Evolutionary conservation across 2,797 vertebrate species (phyloP).

Genomic region (Pseudochirops cupreus): DNA sequence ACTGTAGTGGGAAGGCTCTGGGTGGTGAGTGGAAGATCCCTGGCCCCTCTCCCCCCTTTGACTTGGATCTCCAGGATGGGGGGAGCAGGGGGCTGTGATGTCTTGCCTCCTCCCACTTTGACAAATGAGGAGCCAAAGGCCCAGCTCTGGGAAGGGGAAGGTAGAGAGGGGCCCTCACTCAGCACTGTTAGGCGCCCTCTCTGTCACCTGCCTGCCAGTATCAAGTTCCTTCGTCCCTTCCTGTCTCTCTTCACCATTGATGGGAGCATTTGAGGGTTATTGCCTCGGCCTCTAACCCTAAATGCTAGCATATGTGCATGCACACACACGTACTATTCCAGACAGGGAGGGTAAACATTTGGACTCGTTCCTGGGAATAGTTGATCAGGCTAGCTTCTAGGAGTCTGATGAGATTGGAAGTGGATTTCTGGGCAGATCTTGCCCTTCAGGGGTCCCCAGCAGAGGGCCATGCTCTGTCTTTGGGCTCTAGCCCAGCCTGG

Average conservation of each 20-base stretch:
- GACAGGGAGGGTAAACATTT: background rate
- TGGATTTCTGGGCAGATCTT: background rate
- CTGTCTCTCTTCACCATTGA: background rate
- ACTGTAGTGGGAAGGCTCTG: background rate
- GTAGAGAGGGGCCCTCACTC: background rate
- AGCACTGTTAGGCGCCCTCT: background rate
- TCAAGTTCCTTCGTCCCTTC: background rate
- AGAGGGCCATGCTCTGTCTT: background rate
- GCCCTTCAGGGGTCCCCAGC: background rate
- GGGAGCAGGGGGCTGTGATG: background rate
- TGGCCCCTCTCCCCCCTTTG: background rate
- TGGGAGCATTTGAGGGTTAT: too few relatives aligned
- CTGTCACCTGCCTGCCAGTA: background rate
- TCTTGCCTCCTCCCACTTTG: background rate
- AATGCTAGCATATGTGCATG: too few relatives aligned
- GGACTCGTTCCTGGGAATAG: background rate
- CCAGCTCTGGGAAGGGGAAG: background rate
- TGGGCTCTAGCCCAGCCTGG: background rate
- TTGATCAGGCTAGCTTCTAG: background rate
- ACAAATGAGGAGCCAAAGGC: background rate
- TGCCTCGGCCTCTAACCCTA: too few relatives aligned
- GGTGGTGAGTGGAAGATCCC: background rate
- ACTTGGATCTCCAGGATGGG: background rate
- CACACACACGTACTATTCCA: too few relatives aligned
- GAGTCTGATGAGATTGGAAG: background rate